A percentile compares a stretch with the other conserved stretches of the same genome.
Conservation (phyloP, 1,140 invertebrate species). For the Galendromus occidentalis region DNA sequence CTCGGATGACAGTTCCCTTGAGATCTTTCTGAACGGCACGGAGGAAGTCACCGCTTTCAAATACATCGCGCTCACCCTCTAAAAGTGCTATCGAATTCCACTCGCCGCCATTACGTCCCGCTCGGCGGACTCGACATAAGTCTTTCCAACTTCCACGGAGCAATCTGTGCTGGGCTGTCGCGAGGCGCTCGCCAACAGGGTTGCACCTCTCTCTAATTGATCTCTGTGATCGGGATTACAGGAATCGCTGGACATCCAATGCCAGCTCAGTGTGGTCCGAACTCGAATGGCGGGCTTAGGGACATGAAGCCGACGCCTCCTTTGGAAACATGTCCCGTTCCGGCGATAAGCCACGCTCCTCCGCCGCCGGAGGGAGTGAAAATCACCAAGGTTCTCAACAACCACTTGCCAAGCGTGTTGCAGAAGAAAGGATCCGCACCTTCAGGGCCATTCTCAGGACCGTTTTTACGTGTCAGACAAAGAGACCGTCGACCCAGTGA, state of each 20-base stretch:
- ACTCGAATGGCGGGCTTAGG: not conserved
- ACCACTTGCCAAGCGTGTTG: conserved; percentile 8
- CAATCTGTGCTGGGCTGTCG: too few relatives aligned
- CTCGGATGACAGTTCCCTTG: too few relatives aligned
- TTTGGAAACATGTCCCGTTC: conserved; percentile 1
- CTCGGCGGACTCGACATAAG: too few relatives aligned
- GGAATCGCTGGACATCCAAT: conserved; percentile 1
- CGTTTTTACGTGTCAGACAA: not conserved
- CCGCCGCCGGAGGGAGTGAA: not conserved
- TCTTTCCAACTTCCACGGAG: too few relatives aligned
- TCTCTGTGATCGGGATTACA: not conserved
- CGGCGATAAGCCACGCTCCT: conserved; percentile 2
- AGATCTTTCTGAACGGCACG: too few relatives aligned
- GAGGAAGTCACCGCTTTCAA: too few relatives aligned
- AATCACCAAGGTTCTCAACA: conserved; percentile 12
- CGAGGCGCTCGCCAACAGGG: too few relatives aligned
- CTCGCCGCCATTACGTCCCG: too few relatives aligned
- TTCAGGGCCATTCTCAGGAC: not conserved
- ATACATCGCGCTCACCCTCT: too few relatives aligned
- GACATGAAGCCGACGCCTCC: not conserved
- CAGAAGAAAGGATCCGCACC: not conserved
- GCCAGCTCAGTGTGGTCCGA: conserved; percentile 2
- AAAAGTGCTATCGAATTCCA: too few relatives aligned
- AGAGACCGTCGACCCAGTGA: not conserved
- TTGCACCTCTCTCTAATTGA: too few relatives aligned